phyloP scores from a whole-genome alignment of 2,113 vertebrate species.

The Pao palembangensis region DNA sequence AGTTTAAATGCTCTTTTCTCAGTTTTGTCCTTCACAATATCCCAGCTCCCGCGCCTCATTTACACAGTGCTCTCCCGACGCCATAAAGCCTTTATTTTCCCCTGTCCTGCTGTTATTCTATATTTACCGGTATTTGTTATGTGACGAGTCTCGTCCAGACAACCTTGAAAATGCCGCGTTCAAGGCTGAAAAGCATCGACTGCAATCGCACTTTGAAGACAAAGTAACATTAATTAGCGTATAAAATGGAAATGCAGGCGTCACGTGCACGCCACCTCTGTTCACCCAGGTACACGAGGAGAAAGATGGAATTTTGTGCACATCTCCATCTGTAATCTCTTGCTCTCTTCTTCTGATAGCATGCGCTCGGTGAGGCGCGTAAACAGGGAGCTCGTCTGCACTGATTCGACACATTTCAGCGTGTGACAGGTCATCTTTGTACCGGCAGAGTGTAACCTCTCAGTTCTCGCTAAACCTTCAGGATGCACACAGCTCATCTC shows the following conservation, averaged over 20 bases:
- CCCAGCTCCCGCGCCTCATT: constrained; percentile 64
- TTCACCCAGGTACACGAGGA: constrained; percentile 45
- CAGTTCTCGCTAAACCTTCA: constrained; percentile 69
- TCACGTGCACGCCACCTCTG: constrained; percentile 42
- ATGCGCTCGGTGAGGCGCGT: constrained; percentile 43
- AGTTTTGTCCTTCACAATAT: constrained; percentile 67
- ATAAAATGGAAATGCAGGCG: constrained; percentile 53
- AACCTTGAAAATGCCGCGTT: constrained; percentile 67
- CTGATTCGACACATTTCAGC: constrained; percentile 51
- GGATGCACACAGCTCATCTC: constrained; percentile 63
- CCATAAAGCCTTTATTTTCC: constrained; percentile 50
- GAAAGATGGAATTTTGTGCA: constrained; percentile 47
- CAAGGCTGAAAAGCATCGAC: constrained; percentile 62
- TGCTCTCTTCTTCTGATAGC: constrained; percentile 54
- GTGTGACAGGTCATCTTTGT: constrained; percentile 74
- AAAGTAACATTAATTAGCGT: constrained; percentile 69
- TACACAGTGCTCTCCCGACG: constrained; percentile 38
- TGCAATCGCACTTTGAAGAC: constrained; percentile 69
- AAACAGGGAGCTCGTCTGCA: constrained; percentile 59
- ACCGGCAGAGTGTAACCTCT: constrained; percentile 66
- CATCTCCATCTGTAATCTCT: constrained; percentile 52
- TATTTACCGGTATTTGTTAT: constrained; percentile 66
- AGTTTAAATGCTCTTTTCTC: constrained; percentile 44
- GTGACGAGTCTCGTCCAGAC: constrained; percentile 62
- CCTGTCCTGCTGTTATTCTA: constrained; percentile 65